These are phyloP conservation scores for Pituophis catenifer DNA, from an alignment of 2,113 vertebrate genomes.

Conservation along the genomic window DNA sequence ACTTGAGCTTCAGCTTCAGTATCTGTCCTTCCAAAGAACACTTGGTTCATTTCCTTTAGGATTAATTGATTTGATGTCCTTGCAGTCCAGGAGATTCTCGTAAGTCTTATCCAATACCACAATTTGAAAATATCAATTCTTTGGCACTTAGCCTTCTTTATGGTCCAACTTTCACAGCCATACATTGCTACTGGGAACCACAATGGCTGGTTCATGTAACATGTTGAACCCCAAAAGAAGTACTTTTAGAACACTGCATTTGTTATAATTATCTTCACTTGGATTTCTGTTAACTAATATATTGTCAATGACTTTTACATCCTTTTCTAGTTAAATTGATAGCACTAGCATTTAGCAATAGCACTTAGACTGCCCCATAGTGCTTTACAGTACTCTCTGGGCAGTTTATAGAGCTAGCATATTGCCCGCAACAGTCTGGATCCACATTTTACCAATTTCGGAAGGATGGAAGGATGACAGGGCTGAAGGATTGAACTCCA, in stretches of 20 bases:
- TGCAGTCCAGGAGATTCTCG: not conserved
- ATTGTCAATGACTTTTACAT: not conserved
- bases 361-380: not conserved
- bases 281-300: not conserved
- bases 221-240: not conserved
- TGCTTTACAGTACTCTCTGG: not conserved
- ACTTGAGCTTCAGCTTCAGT: not conserved
- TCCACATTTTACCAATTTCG: no score
- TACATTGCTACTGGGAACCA: not conserved
- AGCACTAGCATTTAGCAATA: not conserved
- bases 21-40: not conserved
- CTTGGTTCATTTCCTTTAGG: not conserved
- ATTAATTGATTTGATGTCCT: not conserved
- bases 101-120: not conserved
- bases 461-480: no score
- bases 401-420: not conserved
- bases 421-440: not conserved
- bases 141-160: not conserved
- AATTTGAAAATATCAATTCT: not conserved
- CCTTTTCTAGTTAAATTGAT: not conserved
- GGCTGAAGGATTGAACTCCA: no score
- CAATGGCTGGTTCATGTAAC: not conserved
- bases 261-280: not conserved
- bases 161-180: not conserved
- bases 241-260: not conserved